Evolutionary conservation across 2,888 invertebrate species (phyloP), one percentile per base, ranked within the genome.

Genomic region (Apodemia hepburni): DNA sequence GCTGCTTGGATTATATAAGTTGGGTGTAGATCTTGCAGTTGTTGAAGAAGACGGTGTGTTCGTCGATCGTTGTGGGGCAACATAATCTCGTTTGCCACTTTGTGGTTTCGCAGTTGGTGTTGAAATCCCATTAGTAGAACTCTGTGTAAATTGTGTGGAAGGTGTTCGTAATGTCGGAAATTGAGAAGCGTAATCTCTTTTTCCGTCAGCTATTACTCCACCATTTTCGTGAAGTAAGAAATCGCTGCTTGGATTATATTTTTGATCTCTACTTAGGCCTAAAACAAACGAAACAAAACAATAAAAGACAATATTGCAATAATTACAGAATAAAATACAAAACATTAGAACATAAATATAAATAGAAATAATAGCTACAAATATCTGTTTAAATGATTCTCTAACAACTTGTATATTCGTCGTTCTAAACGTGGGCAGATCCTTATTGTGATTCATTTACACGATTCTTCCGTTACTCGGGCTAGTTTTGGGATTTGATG

Each of bases 191-290:
- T 76, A 76, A 66, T 82, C 75, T 68, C 72, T 77, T 73, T 84
- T 84, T 47, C 77, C 72, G 27, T 69, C 73, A 63, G 70, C 71
- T 54, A 68, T 62, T 58, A 73, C 68, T 8, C 68, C 71, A 51
- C 82, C 82, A 58, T 79, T 77, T 80, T 91, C 90, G 60, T 90
- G 90, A 35, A 80, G 66, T 71, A 91, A 76, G 65, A 91, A 91
- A 66, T 91, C 90, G 6, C 77, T 78, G 68, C 80, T 87, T 6
- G 80, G 72, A 74, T 81, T 85, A 64, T 79, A 75, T 54, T 76
- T 71, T 64, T 80, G 77, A n/a, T 68, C 73, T 66, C 67, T 74
- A 61, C 61, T 78, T 61, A 78, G 69, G 49, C 80, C 88, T 88
- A 7, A 17, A 61, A 35, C 12, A 54, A 61, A 51, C 15, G 3